These are phyloP conservation scores for Leucozona laternaria DNA, from an alignment of 2,888 invertebrate species.

Conservation along the genomic window DNA sequence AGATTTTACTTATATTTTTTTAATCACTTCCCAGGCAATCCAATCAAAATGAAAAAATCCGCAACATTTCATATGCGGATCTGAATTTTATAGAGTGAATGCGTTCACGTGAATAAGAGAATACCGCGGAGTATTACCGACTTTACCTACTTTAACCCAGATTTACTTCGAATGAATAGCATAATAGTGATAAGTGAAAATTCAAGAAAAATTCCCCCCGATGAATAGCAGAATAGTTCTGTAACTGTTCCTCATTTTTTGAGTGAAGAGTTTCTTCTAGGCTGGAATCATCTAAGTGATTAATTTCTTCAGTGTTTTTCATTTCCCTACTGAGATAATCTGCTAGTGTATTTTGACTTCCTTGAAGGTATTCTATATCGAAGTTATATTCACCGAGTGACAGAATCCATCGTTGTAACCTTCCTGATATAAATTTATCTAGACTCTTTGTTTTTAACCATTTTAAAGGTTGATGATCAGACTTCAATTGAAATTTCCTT, in stretches of 20 bases:
- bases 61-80: too few relatives aligned
- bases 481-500: conserved; percentile 52
- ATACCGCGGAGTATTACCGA: too few relatives aligned
- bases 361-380: background rate
- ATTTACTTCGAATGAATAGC: too few relatives aligned
- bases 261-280: background rate
- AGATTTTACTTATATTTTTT: too few relatives aligned
- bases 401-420: conserved; percentile 1
- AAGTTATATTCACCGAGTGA: background rate
- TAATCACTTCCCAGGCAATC: too few relatives aligned
- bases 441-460: background rate
- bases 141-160: too few relatives aligned
- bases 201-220: too few relatives aligned
- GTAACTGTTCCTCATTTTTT: background rate
- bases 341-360: background rate
- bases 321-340: conserved; percentile 1
- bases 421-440: background rate
- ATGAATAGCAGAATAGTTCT: too few relatives aligned
- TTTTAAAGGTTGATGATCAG: conserved; percentile 3
- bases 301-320: background rate
- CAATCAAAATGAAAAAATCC: too few relatives aligned
- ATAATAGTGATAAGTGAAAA: too few relatives aligned
- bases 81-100: too few relatives aligned
- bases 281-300: background rate
- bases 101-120: too few relatives aligned